These are phyloP conservation scores for Notothenia coriiceps DNA, from an alignment of 2,113 vertebrate species.

Conservation along the genomic window DNA sequence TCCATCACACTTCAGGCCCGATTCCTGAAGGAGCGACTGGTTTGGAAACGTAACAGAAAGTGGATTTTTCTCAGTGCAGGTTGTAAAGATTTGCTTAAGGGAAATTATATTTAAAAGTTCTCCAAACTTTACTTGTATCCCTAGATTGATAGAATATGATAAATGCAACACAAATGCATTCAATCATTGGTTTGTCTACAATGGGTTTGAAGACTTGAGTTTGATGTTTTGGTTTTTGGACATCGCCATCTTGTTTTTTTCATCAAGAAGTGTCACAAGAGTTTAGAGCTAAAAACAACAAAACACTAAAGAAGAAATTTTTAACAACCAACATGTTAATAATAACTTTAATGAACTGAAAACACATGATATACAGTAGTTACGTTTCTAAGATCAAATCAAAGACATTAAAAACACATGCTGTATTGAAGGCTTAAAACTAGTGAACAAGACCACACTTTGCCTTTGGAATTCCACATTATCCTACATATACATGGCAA, in stretches of 20 bases:
- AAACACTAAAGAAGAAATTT: too few species aligned
- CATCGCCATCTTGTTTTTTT: too few species aligned
- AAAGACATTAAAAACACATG: too few species aligned
- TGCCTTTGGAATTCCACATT: not conserved
- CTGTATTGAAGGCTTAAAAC: too few species aligned
- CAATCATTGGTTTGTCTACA: not conserved
- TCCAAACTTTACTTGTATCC: not conserved
- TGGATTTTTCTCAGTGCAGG: slow-evolving; percentile 31
- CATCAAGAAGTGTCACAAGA: too few species aligned
- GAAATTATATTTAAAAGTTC: slow-evolving; percentile 18
- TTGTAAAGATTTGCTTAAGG: not conserved
- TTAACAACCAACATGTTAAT: too few species aligned
- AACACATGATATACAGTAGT: too few species aligned
- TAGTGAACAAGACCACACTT: not conserved
- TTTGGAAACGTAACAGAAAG: slow-evolving; percentile 40
- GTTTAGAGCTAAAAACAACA: too few species aligned
- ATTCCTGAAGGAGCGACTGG: slow-evolving; percentile 57
- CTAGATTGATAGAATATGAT: not conserved
- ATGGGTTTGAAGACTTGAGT: too few species aligned
- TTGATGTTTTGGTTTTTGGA: too few species aligned
- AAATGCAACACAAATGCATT: not conserved
- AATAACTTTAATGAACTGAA: too few species aligned
- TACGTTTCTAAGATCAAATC: too few species aligned
- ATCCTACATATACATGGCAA: not conserved
- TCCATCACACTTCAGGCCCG: slow-evolving; percentile 36